These are phyloP conservation scores for Neoscelio sp. DNA, from an alignment of 2,888 invertebrate species.

Conservation along the genomic window DNA sequence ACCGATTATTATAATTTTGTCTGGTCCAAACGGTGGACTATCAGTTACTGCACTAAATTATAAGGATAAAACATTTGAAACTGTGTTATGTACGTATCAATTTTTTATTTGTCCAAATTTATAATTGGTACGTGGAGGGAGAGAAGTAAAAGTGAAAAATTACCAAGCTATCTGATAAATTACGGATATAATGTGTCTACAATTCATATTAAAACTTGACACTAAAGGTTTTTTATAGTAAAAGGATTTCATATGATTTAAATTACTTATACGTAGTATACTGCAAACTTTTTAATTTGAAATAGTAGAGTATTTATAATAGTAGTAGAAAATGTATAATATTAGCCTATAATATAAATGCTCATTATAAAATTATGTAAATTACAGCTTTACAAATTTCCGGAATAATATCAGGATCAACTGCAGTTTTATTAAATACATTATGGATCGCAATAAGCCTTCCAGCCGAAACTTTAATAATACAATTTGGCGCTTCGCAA, in stretches of 20 bases:
- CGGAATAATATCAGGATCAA: conserved; percentile 70
- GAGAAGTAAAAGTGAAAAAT: no score
- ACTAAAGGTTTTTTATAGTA: no score
- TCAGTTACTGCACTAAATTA: conserved; percentile 38
- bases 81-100: conserved; percentile 40
- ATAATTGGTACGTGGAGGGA: no score
- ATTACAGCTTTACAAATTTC: conserved; percentile 70
- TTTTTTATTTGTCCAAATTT: conserved; percentile 18
- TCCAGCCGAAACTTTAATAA: conserved; percentile 69
- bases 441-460: conserved; percentile 74
- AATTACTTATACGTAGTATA: no score
- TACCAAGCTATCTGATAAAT: no score
- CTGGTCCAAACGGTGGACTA: conserved; percentile 59
- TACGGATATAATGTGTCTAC: no score
- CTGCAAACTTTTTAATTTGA: no score
- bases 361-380: neutral
- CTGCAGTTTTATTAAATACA: conserved; percentile 51
- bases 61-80: conserved; percentile 15
- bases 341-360: no score
- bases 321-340: no score
- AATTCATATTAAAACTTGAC: conserved; percentile 1
- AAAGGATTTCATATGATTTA: no score
- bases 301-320: no score
- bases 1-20: no score
- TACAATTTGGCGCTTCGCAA: conserved; percentile 72